A percentile compares a stretch with the other conserved stretches of the same genome.
Evolutionary conservation across 2,888 invertebrate genomes (phyloP).

Genomic region (Sycophila texana): DNA sequence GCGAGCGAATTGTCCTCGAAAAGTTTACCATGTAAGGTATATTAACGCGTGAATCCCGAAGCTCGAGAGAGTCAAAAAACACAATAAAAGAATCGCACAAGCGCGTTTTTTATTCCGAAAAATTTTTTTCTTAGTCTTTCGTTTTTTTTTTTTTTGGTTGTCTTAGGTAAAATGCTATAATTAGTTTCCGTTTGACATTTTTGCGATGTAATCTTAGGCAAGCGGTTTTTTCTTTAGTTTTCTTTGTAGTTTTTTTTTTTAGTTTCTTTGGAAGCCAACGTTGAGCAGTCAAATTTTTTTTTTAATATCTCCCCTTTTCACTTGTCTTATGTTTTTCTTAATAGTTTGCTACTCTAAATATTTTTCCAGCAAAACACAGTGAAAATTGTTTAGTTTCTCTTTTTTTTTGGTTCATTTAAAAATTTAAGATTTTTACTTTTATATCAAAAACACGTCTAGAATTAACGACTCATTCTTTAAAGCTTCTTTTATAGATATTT

Average conservation of each 20-base stretch:
- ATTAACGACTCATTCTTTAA: conserved; percentile 48
- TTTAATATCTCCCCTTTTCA: conserved; percentile 20
- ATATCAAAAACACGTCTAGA: conserved; percentile 55
- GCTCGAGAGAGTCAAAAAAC: conserved; percentile 31
- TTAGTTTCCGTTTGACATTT: conserved; percentile 46
- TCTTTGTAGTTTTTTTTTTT: conserved; percentile 14
- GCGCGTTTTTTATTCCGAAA: conserved; percentile 19
- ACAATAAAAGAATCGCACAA: conserved; percentile 27
- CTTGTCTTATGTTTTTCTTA: conserved; percentile 33
- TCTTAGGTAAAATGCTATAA: conserved; percentile 26
- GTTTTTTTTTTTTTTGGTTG: conserved; percentile 24
- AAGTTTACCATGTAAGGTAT: not conserved
- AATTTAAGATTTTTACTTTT: conserved; percentile 48
- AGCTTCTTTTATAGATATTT: conserved; percentile 54
- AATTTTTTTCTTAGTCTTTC: conserved; percentile 22
- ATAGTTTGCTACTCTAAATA: conserved; percentile 47
- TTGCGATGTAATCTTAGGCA: conserved; percentile 45
- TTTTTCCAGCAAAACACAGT: conserved; percentile 55
- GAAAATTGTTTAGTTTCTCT: conserved; percentile 48
- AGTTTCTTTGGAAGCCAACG: conserved; percentile 51
- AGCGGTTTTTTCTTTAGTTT: conserved; percentile 40
- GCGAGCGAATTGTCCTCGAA: conserved; percentile 23
- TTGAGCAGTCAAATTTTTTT: conserved; percentile 50
- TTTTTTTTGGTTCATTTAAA: conserved; percentile 14
- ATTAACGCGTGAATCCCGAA: conserved; percentile 7